A percentile compares a stretch with the other conserved stretches of the same genome.
Conservation (phyloP, 2,888 invertebrate genomes). For the Leptinotarsa rubiginosa region DNA sequence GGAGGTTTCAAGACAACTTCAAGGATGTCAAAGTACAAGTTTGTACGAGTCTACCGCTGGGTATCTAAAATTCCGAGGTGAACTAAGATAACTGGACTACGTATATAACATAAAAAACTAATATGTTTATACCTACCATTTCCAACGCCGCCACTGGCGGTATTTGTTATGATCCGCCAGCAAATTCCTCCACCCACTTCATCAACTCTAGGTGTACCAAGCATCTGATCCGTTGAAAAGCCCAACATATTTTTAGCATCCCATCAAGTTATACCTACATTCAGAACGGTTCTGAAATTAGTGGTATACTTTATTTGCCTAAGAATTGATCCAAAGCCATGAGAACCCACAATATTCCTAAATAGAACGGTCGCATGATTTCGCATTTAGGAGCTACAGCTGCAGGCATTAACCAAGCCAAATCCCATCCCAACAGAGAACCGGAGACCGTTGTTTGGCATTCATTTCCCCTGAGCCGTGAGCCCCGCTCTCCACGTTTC, state of each 20-base stretch:
- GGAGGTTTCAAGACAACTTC: too few relatives aligned
- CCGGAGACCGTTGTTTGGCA: conserved; percentile 21
- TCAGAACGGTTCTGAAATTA: neutral
- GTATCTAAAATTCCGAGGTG: too few relatives aligned
- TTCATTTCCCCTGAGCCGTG: conserved; percentile 15
- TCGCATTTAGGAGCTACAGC: conserved; percentile 29
- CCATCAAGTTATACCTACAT: neutral
- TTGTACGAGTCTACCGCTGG: too few relatives aligned
- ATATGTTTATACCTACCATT: too few relatives aligned
- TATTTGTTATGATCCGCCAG: neutral
- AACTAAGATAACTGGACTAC: too few relatives aligned
- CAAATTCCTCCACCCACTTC: neutral
- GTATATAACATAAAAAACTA: too few relatives aligned
- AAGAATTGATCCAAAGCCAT: conserved; percentile 2
- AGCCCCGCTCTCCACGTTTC: neutral
- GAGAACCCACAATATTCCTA: conserved; percentile 33
- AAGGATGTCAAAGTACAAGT: too few relatives aligned
- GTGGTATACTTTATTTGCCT: neutral
- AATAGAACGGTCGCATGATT: conserved; percentile 33
- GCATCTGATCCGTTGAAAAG: neutral
- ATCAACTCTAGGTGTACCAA: neutral
- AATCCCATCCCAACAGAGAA: conserved; percentile 15
- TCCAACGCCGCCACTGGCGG: too few relatives aligned
- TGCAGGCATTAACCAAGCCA: conserved; percentile 26
- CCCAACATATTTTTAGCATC: neutral